phyloP scores from a whole-genome alignment of 2,888 invertebrate genomes.

The Caenorhabditis zanzibari region DNA sequence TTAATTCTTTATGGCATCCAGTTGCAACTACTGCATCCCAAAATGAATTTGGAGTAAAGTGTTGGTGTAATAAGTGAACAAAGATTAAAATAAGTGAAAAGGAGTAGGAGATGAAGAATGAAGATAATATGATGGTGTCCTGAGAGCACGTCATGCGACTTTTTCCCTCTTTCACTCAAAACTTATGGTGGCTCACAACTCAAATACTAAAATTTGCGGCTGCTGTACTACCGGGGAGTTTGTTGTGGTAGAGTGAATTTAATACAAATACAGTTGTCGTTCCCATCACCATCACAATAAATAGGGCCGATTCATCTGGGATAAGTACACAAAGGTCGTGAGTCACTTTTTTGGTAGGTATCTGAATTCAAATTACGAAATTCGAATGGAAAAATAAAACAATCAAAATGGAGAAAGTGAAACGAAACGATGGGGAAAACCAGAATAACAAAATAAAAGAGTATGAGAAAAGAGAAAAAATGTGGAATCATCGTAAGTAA shows the following conservation, averaged over 20 bases:
- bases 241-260: slow-evolving; percentile 26
- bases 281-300: slow-evolving; percentile 11
- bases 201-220: slow-evolving; percentile 43
- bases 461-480: slow-evolving; percentile 1
- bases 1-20: not conserved
- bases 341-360: not conserved
- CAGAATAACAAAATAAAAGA: slow-evolving; percentile 29
- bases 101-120: slow-evolving; percentile 35
- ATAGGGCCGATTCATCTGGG: slow-evolving; percentile 8
- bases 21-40: not conserved
- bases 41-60: slow-evolving; percentile 4
- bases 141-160: slow-evolving; percentile 48
- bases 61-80: slow-evolving; percentile 20
- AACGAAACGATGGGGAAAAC: slow-evolving; percentile 28
- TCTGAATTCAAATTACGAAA: slow-evolving; percentile 8
- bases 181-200: slow-evolving; percentile 59
- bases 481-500: slow-evolving; percentile 31
- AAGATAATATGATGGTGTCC: slow-evolving; percentile 50
- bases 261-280: slow-evolving; percentile 31
- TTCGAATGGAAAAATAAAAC: slow-evolving; percentile 3
- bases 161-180: slow-evolving; percentile 9
- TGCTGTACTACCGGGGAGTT: slow-evolving; percentile 41
- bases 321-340: slow-evolving; percentile 21
- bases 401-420: not conserved
- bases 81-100: slow-evolving; percentile 35